Conservation (phyloP, 2,888 invertebrate genomes). For the Aspidapion aeneum region DNA sequence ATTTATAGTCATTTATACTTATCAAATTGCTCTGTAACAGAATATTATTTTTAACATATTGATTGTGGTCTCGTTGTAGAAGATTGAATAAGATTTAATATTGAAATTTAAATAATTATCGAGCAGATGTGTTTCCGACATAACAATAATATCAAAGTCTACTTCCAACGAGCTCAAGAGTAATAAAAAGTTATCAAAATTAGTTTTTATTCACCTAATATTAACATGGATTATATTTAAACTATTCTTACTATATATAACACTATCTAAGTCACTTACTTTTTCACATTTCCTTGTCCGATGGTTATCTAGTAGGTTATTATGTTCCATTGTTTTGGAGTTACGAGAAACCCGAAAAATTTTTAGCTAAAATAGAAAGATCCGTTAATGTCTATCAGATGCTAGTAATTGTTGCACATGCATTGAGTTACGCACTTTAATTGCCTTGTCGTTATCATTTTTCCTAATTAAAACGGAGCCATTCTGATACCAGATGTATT, state of each 20-base stretch:
- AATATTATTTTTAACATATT: not conserved
- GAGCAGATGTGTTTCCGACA: not conserved
- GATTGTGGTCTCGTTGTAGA: not conserved
- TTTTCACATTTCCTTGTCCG: no score
- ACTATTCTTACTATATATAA: no score
- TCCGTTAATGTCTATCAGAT: no score
- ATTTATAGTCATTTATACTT: not conserved
- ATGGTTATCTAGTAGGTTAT: no score
- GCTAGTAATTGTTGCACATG: no score
- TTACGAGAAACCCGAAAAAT: no score
- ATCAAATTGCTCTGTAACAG: not conserved
- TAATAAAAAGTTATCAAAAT: not conserved
- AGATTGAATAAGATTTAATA: not conserved
- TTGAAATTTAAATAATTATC: not conserved
- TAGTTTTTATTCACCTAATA: not conserved
- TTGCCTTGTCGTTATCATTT: not conserved
- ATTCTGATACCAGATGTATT: not conserved
- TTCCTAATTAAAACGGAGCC: not conserved
- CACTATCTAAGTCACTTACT: no score
- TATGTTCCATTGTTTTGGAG: no score
- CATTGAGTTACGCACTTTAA: not conserved
- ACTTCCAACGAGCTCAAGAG: not conserved
- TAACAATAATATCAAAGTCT: not conserved
- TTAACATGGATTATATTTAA: no score
- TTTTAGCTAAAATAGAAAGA: no score